A percentile compares a stretch with the other conserved stretches of the same genome.
Evolutionary conservation across 2,888 invertebrate genomes (phyloP).

Genomic region (Blastobasis adustella): DNA sequence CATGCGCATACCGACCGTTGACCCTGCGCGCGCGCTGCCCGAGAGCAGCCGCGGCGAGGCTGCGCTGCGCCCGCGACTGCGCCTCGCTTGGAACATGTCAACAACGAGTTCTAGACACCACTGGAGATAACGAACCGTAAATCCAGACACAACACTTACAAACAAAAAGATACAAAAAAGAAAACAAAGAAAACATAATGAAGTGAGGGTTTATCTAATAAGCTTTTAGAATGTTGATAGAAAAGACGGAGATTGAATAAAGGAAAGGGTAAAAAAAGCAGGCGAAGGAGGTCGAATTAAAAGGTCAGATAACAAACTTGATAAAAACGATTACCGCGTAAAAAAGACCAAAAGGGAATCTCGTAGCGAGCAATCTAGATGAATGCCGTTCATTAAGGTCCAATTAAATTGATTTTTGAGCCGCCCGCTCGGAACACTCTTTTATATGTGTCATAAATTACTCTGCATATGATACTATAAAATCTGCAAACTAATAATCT

Average conservation of each 20-base stretch:
- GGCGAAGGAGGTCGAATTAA: slow-evolving; percentile 11
- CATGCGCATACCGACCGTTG: slow-evolving; percentile 65
- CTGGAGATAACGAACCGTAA: not conserved
- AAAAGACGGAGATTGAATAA: not conserved
- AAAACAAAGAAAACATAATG: too few relatives aligned
- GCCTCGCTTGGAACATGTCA: slow-evolving; percentile 6
- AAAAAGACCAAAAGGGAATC: slow-evolving; percentile 15
- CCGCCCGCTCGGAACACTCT: not conserved
- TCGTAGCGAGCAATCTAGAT: slow-evolving; percentile 16
- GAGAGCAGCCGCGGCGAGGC: too few relatives aligned
- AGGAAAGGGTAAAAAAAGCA: not conserved
- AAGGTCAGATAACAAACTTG: slow-evolving; percentile 17
- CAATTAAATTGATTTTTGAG: slow-evolving; percentile 19
- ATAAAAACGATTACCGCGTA: slow-evolving; percentile 14
- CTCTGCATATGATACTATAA: slow-evolving; percentile 8
- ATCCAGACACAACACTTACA: too few relatives aligned
- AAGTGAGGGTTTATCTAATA: too few relatives aligned
- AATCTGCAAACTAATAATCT: slow-evolving; percentile 14
- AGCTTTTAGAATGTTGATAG: too few relatives aligned
- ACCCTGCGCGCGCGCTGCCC: slow-evolving; percentile 45
- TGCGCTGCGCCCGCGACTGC: slow-evolving; percentile 17
- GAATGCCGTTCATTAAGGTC: slow-evolving; percentile 25
- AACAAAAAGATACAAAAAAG: too few relatives aligned
- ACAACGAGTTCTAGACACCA: not conserved
- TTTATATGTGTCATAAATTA: not conserved